These are phyloP conservation scores for Acronicta psi DNA, from an alignment of 2,888 invertebrate species.

Conservation along the genomic window DNA sequence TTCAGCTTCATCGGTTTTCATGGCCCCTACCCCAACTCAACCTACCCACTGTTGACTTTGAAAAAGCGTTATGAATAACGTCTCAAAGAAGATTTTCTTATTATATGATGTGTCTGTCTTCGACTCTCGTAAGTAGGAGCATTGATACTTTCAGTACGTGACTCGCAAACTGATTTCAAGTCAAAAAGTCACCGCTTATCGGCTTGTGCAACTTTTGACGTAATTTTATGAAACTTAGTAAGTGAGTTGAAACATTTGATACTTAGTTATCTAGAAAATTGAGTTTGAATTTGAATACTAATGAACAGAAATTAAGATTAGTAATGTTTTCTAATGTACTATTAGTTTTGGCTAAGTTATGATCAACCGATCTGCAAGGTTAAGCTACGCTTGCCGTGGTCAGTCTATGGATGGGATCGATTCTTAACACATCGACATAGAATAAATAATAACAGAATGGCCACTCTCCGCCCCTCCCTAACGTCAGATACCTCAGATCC, in stretches of 20 bases:
- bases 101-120: slow-evolving; percentile 39
- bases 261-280: background rate
- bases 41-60: slow-evolving; percentile 64
- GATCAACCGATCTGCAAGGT: too few species aligned
- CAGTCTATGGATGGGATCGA: too few species aligned
- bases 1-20: slow-evolving; percentile 4
- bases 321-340: too few species aligned
- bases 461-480: too few species aligned
- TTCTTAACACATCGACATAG: too few species aligned
- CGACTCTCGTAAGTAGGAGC: slow-evolving; percentile 9
- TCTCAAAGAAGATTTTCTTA: slow-evolving; percentile 58
- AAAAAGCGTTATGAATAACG: slow-evolving; percentile 65
- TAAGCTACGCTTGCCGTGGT: too few species aligned
- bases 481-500: too few species aligned
- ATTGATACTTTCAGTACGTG: slow-evolving; percentile 9
- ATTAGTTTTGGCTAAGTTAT: too few species aligned
- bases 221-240: background rate
- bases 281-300: background rate
- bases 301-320: too few species aligned
- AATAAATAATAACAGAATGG: too few species aligned
- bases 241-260: background rate
- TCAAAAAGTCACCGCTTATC: background rate
- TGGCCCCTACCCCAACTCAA: slow-evolving; percentile 48
- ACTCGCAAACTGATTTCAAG: slow-evolving; percentile 1
- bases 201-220: background rate